These are phyloP conservation scores for Clavelina lepadiformis DNA, from an alignment of 23 tunicate species.

Conservation along the genomic window DNA sequence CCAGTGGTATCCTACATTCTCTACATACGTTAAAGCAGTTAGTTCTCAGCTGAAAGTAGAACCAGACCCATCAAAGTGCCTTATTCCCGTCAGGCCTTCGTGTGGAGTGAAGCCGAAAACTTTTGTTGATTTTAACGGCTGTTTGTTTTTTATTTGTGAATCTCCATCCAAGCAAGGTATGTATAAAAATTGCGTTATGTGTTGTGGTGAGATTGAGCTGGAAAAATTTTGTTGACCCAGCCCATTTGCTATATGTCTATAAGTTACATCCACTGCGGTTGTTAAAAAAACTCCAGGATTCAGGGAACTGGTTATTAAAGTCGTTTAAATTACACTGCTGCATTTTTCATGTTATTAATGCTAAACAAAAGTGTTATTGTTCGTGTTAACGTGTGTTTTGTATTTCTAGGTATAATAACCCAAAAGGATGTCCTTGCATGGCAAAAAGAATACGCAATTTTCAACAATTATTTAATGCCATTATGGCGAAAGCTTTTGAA, in stretches of 20 bases:
- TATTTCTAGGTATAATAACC: constrained; percentile 23
- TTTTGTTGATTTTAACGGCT: constrained; percentile 52
- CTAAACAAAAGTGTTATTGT: background rate
- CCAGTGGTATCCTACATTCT: constrained; percentile 25
- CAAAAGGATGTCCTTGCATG: constrained; percentile 29
- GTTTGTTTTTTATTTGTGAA: constrained; percentile 49
- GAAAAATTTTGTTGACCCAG: too few relatives aligned
- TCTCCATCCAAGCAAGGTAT: constrained; percentile 25
- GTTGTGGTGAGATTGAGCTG: too few relatives aligned
- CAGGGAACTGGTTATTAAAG: too few relatives aligned
- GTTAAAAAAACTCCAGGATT: too few relatives aligned
- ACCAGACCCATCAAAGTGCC: constrained; percentile 40
- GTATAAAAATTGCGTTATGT: too few relatives aligned
- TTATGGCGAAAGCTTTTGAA: constrained; percentile 34
- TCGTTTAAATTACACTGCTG: background rate
- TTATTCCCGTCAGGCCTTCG: constrained; percentile 24
- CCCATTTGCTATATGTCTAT: too few relatives aligned
- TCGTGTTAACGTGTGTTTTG: background rate
- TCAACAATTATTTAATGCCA: constrained; percentile 49
- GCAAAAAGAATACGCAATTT: constrained; percentile 27
- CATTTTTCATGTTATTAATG: background rate
- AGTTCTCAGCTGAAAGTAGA: constrained; percentile 3
- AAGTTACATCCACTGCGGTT: too few relatives aligned
- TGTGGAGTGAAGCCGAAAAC: constrained; percentile 14
- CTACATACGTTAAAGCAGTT: constrained; percentile 9